Evolutionary conservation across 1,140 invertebrate genomes (phyloP), one percentile per base, ranked within the genome.

Genomic region (Cyclina sinensis): DNA sequence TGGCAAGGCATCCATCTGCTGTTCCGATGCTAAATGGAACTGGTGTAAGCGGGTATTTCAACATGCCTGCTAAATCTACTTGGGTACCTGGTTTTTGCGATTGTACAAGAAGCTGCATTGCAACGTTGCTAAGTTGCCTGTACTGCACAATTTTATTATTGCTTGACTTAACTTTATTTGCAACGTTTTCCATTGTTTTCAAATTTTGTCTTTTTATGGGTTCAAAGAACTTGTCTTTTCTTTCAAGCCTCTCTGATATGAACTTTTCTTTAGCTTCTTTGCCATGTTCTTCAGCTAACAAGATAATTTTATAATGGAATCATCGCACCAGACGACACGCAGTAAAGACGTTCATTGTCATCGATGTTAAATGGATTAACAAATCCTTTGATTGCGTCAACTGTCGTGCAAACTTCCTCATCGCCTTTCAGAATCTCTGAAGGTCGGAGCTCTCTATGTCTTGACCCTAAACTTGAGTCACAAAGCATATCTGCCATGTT

Each of bases 191-290:
- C 73, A 91, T 68, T 5, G 86, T 91, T 74, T 89, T 92, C 24
- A 92, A 70, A 9, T 89, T 90, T 43, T 81, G 16, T 68, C 78
- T 43, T 65, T 88, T 84, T 24, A 90, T 81, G 37, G 89, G 91
- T 84, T 92, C 87, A 65, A 90, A 92, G 74, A 92, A 91, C 16
- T 87, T 68, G n/a, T 89, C 48, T 9, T 78, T 57, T 79, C 16
- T 80, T 68, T 90, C 70, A 3, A 92, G 74, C 43, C 90, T 68
- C 3, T 88, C 81, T 30, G 68, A 37, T 27, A 91, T 88, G 74
- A 92, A 92, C 0, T n/a, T 51, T 48, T 85, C 46, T 46, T 87
- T 89, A 39, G 81, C 86, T n/a, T 39, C 12, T 18, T 43, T 59
- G 35, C 79, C 70, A 12, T 86, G 84, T 54, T 86, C 73, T n/a